Base-by-base conservation (phyloP, 2,888 invertebrate genomes). In the Platycheirus rosarum region DNA sequence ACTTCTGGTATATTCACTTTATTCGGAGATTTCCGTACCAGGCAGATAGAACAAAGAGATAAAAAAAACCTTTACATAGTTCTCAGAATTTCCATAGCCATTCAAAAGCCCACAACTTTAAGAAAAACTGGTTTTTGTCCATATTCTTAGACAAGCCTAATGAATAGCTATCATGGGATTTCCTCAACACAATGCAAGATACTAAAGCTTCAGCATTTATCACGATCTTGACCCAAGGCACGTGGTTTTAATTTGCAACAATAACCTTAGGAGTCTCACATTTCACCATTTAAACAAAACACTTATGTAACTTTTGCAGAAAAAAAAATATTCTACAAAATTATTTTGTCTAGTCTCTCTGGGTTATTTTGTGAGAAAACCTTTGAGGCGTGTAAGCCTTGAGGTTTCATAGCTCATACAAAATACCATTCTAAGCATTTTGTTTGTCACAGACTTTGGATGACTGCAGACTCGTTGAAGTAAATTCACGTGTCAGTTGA, bases 181-280 rank as follows among this genome's bases (percentile, higher is more conserved):
- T 57, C 11, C 35, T 46, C 32, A 8, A 46, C 23, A 13, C 44
- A 57, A 37, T 62, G 8, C 68, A 32, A 23, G 6, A 40, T 16
- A 18, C 11, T 14, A 5, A 4, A 57, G 6, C 23, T 48, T 46
- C n/a, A n/a, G n/a, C n/a, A 53, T 37, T 75, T 60, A 40, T 20
- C 29, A 55, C 40, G 55, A 55, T 69, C 62, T 63, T 70, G 69
- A 63, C 44, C 46, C 14, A 44, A 20, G 46, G 46, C 62, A 53
- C 69, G 69, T 69, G 53, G 53, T 62, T 62, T 63, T 46, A 62
- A 48, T 76, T 53, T 46, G 35, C 51, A 60, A 32, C 60, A 14
- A 40, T 20, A 48, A 68, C 60, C 74, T 62, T 60, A 42, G n/a
- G 46, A 46, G 26, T 51, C 6, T 60, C 20, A 37, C n/a, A 62